A percentile compares a stretch with the other conserved stretches of the same genome.
phyloP scores from a whole-genome alignment of 2,888 invertebrate species.

The Cerastis rubricosa region DNA sequence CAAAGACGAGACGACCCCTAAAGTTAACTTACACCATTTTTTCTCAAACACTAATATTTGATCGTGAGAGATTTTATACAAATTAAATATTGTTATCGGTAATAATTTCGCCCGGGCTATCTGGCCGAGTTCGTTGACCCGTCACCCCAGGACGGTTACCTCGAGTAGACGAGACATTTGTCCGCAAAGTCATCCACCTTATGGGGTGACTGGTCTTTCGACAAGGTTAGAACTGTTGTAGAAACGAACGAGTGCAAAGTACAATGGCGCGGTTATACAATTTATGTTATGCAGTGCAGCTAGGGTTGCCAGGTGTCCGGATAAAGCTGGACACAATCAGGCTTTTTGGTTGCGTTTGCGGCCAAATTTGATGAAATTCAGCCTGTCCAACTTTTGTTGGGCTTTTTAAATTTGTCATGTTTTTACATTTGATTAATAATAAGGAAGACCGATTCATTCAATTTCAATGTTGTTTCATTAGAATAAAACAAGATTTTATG shows the following conservation, averaged over 20 bases:
- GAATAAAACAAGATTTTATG: no score
- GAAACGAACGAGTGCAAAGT: conserved; percentile 22
- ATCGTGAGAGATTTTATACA: not conserved
- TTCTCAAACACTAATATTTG: not conserved
- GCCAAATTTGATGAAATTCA: no score
- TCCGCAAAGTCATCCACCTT: conserved; percentile 58
- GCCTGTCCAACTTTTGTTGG: no score
- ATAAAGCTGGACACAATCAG: no score
- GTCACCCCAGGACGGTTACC: conserved; percentile 35
- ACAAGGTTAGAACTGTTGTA: conserved; percentile 76
- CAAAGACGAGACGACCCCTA: not conserved
- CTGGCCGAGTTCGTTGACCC: conserved; percentile 41
- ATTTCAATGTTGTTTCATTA: no score
- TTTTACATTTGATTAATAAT: no score
- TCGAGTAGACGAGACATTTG: conserved; percentile 53
- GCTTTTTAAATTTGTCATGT: no score
- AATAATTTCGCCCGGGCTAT: conserved; percentile 40
- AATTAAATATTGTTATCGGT: conserved; percentile 27
- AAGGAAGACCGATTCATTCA: no score
- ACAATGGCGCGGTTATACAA: conserved; percentile 36
- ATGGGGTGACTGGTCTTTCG: conserved; percentile 47
- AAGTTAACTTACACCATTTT: not conserved
- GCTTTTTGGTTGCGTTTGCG: no score
- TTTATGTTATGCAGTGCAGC: conserved; percentile 13
- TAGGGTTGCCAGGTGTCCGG: no score